These are phyloP conservation scores for Psittacula echo DNA, from an alignment of 2,797 vertebrate genomes.

Conservation along the genomic window DNA sequence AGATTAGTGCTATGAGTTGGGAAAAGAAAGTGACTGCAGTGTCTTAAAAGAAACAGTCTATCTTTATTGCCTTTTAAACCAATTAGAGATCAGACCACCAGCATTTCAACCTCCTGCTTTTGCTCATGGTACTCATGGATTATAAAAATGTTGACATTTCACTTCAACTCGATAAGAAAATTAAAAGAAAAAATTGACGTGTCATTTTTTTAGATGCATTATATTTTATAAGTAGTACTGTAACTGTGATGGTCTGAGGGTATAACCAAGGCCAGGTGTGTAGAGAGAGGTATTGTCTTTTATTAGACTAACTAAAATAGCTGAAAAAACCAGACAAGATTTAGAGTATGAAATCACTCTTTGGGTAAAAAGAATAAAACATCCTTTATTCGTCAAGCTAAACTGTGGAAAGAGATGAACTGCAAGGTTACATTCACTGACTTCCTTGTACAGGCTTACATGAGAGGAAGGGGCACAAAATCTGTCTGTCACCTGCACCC, in stretches of 20 bases:
- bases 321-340: background rate
- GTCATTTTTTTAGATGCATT: background rate
- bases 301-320: background rate
- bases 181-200: background rate
- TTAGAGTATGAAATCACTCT: background rate
- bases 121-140: background rate
- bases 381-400: background rate
- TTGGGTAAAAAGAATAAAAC: background rate
- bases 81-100: constrained; percentile 24
- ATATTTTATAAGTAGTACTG: background rate
- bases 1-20: background rate
- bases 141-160: constrained; percentile 26
- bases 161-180: background rate
- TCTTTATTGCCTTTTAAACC: constrained; percentile 33
- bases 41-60: constrained; percentile 17
- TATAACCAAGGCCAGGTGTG: background rate
- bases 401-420: background rate
- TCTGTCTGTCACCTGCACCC: background rate
- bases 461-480: background rate
- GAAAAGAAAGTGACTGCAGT: background rate
- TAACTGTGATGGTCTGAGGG: background rate
- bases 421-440: background rate
- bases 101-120: constrained; percentile 28
- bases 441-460: background rate
- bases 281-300: background rate